Percentiles rank a stretch among this genome's conserved stretches.
These are phyloP conservation scores for Irena cyanogastra DNA, from an alignment of 2,113 vertebrate species.

Conservation along the genomic window DNA sequence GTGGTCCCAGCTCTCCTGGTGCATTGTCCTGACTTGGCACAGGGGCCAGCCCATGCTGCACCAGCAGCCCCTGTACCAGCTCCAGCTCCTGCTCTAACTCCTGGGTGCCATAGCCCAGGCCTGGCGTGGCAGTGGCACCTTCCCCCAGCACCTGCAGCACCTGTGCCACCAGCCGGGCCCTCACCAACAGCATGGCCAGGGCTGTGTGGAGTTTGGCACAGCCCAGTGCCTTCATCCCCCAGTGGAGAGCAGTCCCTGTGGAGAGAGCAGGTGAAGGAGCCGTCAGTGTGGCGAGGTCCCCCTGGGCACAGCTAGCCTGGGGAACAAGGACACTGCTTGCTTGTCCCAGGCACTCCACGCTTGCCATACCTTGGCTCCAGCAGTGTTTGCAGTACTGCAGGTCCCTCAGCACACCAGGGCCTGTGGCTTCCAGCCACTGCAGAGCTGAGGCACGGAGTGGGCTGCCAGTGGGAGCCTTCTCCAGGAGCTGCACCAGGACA, in stretches of 20 bases:
- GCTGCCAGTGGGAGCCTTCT: constrained; percentile 17
- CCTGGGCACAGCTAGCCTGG: background rate
- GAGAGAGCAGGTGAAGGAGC: background rate
- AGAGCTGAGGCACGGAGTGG: constrained; percentile 25
- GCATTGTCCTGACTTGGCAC: background rate
- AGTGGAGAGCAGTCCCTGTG: background rate
- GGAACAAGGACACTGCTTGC: background rate
- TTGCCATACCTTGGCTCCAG: constrained; percentile 59
- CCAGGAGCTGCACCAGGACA: constrained; percentile 68
- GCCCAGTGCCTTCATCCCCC: constrained; percentile 67
- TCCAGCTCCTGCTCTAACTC: constrained; percentile 52
- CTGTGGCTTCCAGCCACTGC: constrained; percentile 66
- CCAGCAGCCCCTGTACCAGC: constrained; percentile 56
- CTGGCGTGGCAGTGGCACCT: background rate
- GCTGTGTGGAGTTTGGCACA: constrained; percentile 71
- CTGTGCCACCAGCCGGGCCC: constrained; percentile 55
- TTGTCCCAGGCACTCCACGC: accelerated
- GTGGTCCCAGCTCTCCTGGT: background rate
- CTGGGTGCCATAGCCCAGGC: constrained; percentile 1
- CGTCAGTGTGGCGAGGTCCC: accelerated
- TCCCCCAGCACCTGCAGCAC: constrained; percentile 41
- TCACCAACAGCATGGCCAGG: constrained; percentile 68
- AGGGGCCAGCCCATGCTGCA: constrained; percentile 52
- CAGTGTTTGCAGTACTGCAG: constrained; percentile 63
- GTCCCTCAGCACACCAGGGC: constrained; percentile 30